Evolutionary conservation across 2,797 vertebrate genomes (phyloP), one percentile per base, ranked within the genome.

Genomic region (Myotis findleyi): DNA sequence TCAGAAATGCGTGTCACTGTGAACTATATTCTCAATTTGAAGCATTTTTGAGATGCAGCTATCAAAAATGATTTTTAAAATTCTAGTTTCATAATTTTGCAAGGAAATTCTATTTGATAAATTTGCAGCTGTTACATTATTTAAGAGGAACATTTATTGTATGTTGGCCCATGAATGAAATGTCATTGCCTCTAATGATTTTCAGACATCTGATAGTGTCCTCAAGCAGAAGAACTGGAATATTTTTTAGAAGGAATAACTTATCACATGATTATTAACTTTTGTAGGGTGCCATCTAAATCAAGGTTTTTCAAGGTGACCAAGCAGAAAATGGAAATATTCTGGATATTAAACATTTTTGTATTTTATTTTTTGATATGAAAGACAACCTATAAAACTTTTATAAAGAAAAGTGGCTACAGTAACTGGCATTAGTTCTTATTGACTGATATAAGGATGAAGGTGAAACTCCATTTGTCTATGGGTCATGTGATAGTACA

Each of bases 291-390:
- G 18, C 23, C 13, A 51, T 16, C 16, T 47, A 73, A 93, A n/a
- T 76, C 41, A 84, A 72, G 10, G 41, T 23, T 91, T 87, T 91
- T 95, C 49, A 77, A 93, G 59, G 20, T 59, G 62, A 91, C 14
- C 13, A 49, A 87, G 95, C 36, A 8, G 41, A 72, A 25, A 73
- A 18, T 36, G n/a, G n/a, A 84, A 93, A 84, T 2, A 53, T 88
- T 94, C 55, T 79, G 20, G 57, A 51, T 91, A 92, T 89, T 76
- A 94, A 85, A 55, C 4, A 30, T 69, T 71, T 93, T 86, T 71
- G 33, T 27, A 27, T 51, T 72, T 93, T 75, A 6, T 88, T 53
- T 93, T 96, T 88, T 88, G 66, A 87, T 68, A 44, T 47, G n/a
- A 93, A 92, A 84, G 53, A 18, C 6, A 88, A 88, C 10, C 27